Base-by-base conservation (phyloP, 2,797 vertebrate species). In the Hypotaenidia philippensis region DNA sequence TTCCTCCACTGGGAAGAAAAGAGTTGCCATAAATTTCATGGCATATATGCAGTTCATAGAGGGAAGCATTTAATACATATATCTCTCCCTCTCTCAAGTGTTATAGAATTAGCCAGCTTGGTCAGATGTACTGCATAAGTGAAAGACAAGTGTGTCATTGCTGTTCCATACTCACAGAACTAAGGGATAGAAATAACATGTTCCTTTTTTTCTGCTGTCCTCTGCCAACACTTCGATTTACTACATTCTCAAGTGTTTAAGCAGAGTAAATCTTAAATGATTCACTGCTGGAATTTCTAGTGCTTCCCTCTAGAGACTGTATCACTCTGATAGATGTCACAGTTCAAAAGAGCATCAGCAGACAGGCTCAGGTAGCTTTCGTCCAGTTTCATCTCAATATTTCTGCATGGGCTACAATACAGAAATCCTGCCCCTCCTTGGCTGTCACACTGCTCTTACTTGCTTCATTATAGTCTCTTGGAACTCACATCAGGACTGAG, bases 181-280 rank as follows among this genome's bases (percentile, higher is more conserved):
- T 41, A 20, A 87, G 57, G 59, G 60, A 29, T 57, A 34, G 38
- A 89, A 86, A 80, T 13, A 70, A 63, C 18, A 44, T 7, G 11
- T 29, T 36, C n/a, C 5, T 66, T 41, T 87, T 53, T 34, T 65
- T 13, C 16, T 71, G 29, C 29, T 83, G 45, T 78, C 64, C 57
- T 68, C 41, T 9, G 2, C 12, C 65, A 84, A 36, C 25, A 61
- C 13, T 90, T 77, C n/a, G 4, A 64, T 93, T 84, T 68, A 56
- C 22, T 64, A 14, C 9, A 25, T 83, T 71, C 90, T 89, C 63
- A 89, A 89, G 40, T n/a, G 40, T 19, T 89, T 94, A 84, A 94
- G 59, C 56, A 85, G 78, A 61, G 23, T 93, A 75, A 91, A 90
- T 88, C 95, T 90, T 53, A 92, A 90, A 68, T 53, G 0, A 89